Conservation (phyloP, 2,113 vertebrate genomes). For the Fregata magnificens region DNA sequence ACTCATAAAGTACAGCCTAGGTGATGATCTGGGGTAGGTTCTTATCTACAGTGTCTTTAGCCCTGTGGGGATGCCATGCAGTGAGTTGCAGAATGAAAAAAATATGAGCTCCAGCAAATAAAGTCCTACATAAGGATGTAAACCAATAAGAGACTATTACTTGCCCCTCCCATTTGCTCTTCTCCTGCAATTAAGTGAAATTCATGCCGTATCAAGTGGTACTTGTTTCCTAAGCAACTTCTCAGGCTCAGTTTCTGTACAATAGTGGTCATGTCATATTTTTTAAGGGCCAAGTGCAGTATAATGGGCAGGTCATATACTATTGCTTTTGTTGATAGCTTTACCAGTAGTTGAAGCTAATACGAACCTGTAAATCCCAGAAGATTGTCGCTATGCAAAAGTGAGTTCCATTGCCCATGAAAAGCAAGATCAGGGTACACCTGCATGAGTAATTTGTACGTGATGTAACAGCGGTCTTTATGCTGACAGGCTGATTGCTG, state of each 20-base stretch:
- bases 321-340: background rate
- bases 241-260: background rate
- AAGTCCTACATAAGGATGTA: background rate
- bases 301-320: background rate
- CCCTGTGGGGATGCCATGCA: background rate
- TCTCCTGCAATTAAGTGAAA: background rate
- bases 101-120: background rate
- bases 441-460: background rate
- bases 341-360: background rate
- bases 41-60: background rate
- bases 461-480: background rate
- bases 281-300: background rate
- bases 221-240: background rate
- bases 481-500: background rate
- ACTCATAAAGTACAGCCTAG: background rate
- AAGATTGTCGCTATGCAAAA: background rate
- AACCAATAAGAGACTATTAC: background rate
- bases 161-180: background rate
- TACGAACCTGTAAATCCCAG: background rate
- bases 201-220: background rate
- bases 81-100: background rate
- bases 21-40: background rate
- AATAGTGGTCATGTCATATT: background rate
- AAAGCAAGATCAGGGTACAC: background rate
- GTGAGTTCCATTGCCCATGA: background rate